These are phyloP conservation scores for Pluvianellus socialis DNA, from an alignment of 2,113 vertebrate species.

Conservation along the genomic window DNA sequence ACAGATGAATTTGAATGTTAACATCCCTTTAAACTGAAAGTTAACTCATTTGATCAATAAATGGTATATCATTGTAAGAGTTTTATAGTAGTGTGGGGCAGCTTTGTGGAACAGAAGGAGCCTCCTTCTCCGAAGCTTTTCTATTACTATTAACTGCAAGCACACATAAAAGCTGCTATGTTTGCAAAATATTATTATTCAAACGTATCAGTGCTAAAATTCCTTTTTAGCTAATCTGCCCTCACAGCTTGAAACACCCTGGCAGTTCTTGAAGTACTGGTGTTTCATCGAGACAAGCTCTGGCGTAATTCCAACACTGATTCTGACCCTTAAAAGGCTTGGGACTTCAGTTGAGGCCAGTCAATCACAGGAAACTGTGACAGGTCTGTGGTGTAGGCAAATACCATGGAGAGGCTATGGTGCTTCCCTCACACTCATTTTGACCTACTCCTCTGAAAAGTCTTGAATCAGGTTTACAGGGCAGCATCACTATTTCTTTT, in stretches of 20 bases:
- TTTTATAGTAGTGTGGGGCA: neutral
- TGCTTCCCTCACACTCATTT: neutral
- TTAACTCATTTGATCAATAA: neutral
- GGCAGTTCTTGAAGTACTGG: neutral
- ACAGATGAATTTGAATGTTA: neutral
- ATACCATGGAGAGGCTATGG: neutral
- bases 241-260: conserved; percentile 13
- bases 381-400: neutral
- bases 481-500: neutral
- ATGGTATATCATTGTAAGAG: neutral
- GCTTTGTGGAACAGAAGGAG: conserved; percentile 6
- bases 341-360: neutral
- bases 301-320: conserved; percentile 3
- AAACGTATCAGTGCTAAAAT: conserved; percentile 18
- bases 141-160: neutral
- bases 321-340: neutral
- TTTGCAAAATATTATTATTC: conserved; percentile 39
- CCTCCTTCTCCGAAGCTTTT: conserved; percentile 9
- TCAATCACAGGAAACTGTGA: neutral
- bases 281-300: neutral
- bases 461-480: neutral
- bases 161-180: neutral
- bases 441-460: neutral
- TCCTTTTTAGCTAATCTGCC: conserved; percentile 33
- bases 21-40: conserved; percentile 5